A percentile compares a stretch with the other conserved stretches of the same genome.
phyloP scores from a whole-genome alignment of 2,113 vertebrate species.

The Meriones unguiculatus region DNA sequence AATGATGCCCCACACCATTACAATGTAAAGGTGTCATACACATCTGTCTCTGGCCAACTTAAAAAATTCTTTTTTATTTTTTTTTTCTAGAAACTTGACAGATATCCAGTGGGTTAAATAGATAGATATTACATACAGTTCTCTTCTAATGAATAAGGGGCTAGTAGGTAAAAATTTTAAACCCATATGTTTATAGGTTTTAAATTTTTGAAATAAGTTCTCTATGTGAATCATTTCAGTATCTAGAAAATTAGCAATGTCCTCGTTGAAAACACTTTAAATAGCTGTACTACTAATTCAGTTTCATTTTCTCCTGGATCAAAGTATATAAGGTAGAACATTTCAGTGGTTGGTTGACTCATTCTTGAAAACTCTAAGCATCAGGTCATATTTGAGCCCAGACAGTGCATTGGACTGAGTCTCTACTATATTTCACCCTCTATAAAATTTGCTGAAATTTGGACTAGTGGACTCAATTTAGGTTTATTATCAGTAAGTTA shows the following conservation, averaged over 20 bases:
- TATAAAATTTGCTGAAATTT: constrained; percentile 41
- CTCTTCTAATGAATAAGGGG: background rate
- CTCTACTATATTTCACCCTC: constrained; percentile 35
- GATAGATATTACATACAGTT: background rate
- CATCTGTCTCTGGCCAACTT: background rate
- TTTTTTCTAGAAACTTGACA: constrained; percentile 21
- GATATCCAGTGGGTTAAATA: background rate
- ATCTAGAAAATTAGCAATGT: constrained; percentile 6
- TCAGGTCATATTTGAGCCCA: background rate
- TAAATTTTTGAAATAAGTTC: background rate
- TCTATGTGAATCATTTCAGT: background rate
- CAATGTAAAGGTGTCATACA: constrained; percentile 14
- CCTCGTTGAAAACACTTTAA: constrained; percentile 19
- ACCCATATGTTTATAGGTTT: background rate
- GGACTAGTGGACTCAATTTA: constrained; percentile 54
- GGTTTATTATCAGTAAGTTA: constrained; percentile 62
- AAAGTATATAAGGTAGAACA: constrained; percentile 8
- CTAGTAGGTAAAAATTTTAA: background rate
- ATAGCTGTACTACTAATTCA: background rate
- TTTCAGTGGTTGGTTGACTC: constrained; percentile 7
- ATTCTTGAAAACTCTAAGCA: constrained; percentile 34
- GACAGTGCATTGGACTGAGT: constrained; percentile 51
- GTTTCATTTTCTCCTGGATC: constrained; percentile 34
- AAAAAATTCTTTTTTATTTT: background rate
- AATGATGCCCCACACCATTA: background rate